Conservation (phyloP, 2,888 invertebrate species). For the Osmoderma eremita region DNA sequence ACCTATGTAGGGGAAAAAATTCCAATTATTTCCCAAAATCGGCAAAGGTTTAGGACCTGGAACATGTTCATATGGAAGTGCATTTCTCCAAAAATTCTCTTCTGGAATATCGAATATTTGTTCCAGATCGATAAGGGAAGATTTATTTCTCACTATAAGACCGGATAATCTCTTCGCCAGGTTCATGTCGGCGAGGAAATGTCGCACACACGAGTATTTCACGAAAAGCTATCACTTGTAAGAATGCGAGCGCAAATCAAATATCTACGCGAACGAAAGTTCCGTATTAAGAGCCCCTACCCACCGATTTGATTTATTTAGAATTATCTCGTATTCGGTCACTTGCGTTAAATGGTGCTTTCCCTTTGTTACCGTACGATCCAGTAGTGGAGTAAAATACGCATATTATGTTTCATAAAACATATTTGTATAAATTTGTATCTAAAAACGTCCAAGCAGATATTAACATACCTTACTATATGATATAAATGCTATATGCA, state of each 20-base stretch:
- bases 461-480: no score
- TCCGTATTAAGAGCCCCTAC: conserved; percentile 31
- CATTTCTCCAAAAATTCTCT: conserved; percentile 56
- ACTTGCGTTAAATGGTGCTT: conserved; percentile 1
- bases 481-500: no score
- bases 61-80: conserved; percentile 67
- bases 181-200: neutral
- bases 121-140: conserved; percentile 38
- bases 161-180: conserved; percentile 12
- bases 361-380: conserved; percentile 1
- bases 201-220: neutral
- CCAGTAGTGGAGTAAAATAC: no score
- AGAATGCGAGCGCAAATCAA: conserved; percentile 12
- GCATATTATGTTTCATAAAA: no score
- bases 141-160: conserved; percentile 37
- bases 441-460: no score
- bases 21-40: conserved; percentile 71
- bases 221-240: conserved; percentile 14
- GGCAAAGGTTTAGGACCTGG: conserved; percentile 72
- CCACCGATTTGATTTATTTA: neutral
- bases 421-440: no score
- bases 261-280: conserved; percentile 17
- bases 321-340: conserved; percentile 16
- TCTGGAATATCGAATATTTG: conserved; percentile 56
- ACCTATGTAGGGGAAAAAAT: conserved; percentile 72